Conservation (phyloP, 2,113 vertebrate species). For the Bos taurus region DNA sequence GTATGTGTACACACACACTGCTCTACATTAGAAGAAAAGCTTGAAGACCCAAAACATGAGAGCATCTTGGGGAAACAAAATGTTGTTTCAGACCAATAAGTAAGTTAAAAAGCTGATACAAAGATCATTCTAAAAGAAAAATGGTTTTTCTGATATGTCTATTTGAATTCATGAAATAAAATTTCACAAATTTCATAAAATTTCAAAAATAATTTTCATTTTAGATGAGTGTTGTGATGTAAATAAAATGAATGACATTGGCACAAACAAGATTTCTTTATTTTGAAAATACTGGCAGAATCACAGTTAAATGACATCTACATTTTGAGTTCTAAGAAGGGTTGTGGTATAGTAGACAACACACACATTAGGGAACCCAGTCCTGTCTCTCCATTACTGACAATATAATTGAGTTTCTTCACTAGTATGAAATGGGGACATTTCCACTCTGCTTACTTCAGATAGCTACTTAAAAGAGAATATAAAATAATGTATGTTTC, state of each 20-base stretch:
- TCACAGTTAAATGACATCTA: neutral
- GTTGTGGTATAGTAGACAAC: neutral
- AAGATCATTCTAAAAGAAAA: neutral
- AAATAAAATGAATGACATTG: neutral
- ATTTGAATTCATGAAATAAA: neutral
- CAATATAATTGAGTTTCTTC: neutral
- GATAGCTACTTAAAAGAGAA: neutral
- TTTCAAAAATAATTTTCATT: neutral
- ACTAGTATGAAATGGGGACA: neutral
- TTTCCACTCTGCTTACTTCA: neutral
- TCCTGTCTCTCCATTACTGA: neutral
- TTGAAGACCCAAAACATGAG: neutral
- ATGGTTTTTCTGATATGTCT: neutral
- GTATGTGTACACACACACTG: rapidly evolving
- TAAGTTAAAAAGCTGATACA: neutral
- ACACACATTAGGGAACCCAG: neutral
- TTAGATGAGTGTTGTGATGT: neutral
- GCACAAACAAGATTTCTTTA: neutral
- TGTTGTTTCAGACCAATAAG: neutral
- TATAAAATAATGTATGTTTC: neutral
- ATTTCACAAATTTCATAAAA: neutral
- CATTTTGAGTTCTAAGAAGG: neutral
- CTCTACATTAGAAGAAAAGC: neutral
- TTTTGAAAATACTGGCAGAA: neutral
- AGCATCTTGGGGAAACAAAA: neutral